Evolutionary conservation across 2,888 invertebrate species (phyloP).

Genomic region (Ceriagrion tenellum): DNA sequence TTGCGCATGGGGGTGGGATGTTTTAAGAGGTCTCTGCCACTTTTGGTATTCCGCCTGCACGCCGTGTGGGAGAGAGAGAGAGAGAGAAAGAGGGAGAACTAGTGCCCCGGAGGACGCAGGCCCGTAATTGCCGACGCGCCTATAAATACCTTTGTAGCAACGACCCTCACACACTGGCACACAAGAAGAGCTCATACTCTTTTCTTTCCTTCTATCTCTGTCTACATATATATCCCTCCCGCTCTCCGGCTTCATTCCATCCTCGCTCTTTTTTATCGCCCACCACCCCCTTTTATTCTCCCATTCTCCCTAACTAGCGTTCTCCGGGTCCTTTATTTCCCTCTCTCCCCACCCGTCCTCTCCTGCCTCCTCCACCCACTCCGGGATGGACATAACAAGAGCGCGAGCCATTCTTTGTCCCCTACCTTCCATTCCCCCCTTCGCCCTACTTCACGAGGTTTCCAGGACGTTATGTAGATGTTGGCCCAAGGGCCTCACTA

Average conservation of each 20-base stretch:
- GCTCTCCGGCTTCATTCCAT: background rate
- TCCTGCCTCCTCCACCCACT: background rate
- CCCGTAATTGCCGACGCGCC: conserved; percentile 57
- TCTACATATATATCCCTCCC: background rate
- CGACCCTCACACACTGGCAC: conserved; percentile 19
- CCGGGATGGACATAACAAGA: background rate
- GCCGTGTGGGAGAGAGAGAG: conserved; percentile 13
- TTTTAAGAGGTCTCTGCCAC: conserved; percentile 36
- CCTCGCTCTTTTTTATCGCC: background rate
- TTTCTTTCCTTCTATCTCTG: background rate
- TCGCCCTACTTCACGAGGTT: background rate
- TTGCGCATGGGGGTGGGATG: background rate
- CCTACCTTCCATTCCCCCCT: background rate
- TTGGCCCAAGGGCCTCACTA: background rate
- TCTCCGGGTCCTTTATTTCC: background rate
- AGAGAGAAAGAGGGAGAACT: background rate
- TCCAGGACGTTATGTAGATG: background rate
- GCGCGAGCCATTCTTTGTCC: background rate
- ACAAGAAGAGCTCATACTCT: background rate
- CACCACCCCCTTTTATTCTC: background rate
- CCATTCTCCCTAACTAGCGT: background rate
- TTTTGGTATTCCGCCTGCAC: conserved; percentile 59
- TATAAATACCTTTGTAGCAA: conserved; percentile 61
- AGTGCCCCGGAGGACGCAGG: conserved; percentile 45
- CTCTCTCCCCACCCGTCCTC: too few relatives aligned